phyloP scores from a whole-genome alignment of 2,797 vertebrate genomes.

The Carduelis carduelis region DNA sequence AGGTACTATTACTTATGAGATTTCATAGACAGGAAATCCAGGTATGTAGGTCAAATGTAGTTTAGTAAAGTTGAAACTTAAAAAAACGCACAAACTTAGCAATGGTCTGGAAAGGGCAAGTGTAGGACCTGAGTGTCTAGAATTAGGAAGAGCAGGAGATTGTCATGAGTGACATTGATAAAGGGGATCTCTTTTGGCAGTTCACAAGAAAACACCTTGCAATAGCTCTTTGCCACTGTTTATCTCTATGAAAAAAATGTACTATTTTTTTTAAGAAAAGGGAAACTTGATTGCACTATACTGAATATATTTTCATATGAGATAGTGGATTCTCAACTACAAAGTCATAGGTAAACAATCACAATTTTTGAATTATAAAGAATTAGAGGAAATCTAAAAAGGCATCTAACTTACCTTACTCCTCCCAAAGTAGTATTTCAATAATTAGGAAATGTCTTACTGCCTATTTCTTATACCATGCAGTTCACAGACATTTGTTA shows the following conservation, averaged over 20 bases:
- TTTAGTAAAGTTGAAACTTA: neutral
- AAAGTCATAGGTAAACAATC: neutral
- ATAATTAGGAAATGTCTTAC: neutral
- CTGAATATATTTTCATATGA: neutral
- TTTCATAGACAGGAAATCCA: neutral
- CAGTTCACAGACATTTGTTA: neutral
- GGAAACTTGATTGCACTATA: neutral
- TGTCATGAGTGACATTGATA: neutral
- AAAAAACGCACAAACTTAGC: neutral
- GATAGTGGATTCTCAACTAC: neutral
- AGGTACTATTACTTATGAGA: neutral
- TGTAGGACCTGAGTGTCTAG: neutral
- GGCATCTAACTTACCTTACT: neutral
- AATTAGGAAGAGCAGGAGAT: neutral
- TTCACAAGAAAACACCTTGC: neutral
- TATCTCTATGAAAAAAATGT: neutral
- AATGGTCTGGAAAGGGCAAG: neutral
- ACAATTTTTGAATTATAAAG: neutral
- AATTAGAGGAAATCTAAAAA: neutral
- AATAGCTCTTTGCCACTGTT: neutral
- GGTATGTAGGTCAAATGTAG: neutral
- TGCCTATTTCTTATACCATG: neutral
- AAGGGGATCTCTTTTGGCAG: neutral
- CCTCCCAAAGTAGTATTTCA: neutral
- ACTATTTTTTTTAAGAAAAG: neutral